Evolutionary conservation across 2,797 vertebrate species (phyloP).

Genomic region (Cynopterus sphinx): DNA sequence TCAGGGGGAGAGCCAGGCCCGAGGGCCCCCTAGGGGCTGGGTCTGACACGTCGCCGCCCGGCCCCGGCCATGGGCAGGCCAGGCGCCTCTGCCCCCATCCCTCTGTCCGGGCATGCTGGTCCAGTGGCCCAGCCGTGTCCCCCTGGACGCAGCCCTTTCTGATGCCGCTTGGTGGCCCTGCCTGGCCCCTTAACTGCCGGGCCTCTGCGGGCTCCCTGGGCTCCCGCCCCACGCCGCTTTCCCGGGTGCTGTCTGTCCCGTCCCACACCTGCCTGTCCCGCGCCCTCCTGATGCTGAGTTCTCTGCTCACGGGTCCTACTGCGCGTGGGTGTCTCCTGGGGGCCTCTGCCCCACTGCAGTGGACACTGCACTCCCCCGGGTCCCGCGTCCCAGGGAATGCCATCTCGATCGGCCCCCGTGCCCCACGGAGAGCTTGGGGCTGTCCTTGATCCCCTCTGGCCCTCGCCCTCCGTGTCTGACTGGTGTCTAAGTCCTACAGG

Average conservation of each 20-base stretch:
- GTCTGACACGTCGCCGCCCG: background rate
- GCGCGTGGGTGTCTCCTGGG: background rate
- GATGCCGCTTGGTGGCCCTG: background rate
- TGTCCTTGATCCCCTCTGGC: background rate
- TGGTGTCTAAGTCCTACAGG: background rate
- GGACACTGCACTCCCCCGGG: too few species aligned
- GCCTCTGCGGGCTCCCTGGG: background rate
- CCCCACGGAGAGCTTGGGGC: background rate
- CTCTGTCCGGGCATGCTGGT: too few species aligned
- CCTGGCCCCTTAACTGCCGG: background rate
- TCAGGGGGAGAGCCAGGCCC: background rate
- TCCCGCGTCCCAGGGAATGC: rapidly evolving
- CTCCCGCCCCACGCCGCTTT: background rate
- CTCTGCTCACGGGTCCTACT: background rate
- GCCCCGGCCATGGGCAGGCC: background rate
- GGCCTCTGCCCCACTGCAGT: background rate
- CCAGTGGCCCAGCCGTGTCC: too few species aligned
- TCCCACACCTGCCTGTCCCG: background rate
- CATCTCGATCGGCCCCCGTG: background rate
- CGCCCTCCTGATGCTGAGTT: background rate
- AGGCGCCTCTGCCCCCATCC: background rate
- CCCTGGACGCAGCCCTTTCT: rapidly evolving
- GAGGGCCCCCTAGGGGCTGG: background rate
- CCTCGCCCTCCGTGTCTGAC: background rate
- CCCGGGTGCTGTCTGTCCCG: too few species aligned